Evolutionary conservation across 2,888 invertebrate species (phyloP).

Genomic region (Hofmannophila pseudospretella): DNA sequence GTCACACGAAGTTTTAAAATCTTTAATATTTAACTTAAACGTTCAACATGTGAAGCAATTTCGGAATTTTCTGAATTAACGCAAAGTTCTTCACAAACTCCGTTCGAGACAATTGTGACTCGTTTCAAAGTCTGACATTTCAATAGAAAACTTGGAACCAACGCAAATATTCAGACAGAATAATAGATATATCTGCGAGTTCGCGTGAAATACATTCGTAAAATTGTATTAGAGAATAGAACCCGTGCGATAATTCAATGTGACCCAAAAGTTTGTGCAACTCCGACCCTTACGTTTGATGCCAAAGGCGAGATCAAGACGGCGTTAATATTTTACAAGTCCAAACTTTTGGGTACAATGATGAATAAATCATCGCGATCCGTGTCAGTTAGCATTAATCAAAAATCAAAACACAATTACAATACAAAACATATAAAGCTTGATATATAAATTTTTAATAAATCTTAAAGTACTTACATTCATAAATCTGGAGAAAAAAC

Average conservation of each 20-base stretch:
- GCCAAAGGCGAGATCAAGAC: slow-evolving; percentile 23
- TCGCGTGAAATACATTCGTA: slow-evolving; percentile 4
- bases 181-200: slow-evolving; percentile 10
- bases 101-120: slow-evolving; percentile 14
- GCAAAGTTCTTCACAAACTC: neutral
- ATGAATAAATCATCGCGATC: slow-evolving; percentile 44
- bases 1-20: neutral
- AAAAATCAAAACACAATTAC: too few relatives aligned
- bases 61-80: neutral
- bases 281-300: slow-evolving; percentile 26
- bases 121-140: slow-evolving; percentile 7
- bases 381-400: too few relatives aligned
- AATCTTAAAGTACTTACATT: slow-evolving; percentile 33
- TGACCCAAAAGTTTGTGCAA: slow-evolving; percentile 25
- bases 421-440: too few relatives aligned
- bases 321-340: slow-evolving; percentile 41
- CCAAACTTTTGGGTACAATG: slow-evolving; percentile 36
- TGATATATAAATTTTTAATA: slow-evolving; percentile 42
- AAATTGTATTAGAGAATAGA: slow-evolving; percentile 6
- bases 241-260: slow-evolving; percentile 7
- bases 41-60: neutral
- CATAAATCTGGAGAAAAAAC: slow-evolving; percentile 16
- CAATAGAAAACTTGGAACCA: slow-evolving; percentile 11
- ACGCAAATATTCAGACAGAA: slow-evolving; percentile 13
- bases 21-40: neutral